A percentile compares a stretch with the other conserved stretches of the same genome.
These are phyloP conservation scores for Fratercula arctica DNA, from an alignment of 2,797 vertebrate species.

Conservation along the genomic window DNA sequence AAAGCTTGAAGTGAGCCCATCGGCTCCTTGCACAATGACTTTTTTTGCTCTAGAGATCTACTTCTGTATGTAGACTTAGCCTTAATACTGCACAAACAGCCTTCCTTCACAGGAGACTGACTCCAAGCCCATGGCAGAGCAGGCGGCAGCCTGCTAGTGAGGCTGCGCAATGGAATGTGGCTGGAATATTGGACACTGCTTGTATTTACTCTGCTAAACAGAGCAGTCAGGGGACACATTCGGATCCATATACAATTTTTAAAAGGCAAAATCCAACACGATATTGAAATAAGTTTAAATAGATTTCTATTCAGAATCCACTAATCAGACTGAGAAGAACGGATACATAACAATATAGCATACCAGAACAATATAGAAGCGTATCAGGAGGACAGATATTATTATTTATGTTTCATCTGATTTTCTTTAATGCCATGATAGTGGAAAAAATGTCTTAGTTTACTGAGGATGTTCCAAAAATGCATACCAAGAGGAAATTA, in stretches of 20 bases:
- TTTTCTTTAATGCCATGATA: not conserved
- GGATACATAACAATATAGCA: not conserved
- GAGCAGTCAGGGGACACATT: not conserved
- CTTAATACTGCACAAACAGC: too few species aligned
- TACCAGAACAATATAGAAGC: not conserved
- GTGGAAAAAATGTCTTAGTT: not conserved
- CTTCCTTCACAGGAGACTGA: not conserved
- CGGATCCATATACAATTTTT: not conserved
- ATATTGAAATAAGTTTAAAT: not conserved
- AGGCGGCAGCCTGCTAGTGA: not conserved
- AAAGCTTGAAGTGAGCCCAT: not conserved
- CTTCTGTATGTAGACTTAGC: not conserved
- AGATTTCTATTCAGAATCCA: not conserved
- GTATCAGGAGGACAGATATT: not conserved
- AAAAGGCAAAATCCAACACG: not conserved
- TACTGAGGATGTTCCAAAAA: not conserved
- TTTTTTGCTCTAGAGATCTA: not conserved
- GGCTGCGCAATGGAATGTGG: rapidly evolving
- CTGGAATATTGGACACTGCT: not conserved
- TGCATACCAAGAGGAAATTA: not conserved
- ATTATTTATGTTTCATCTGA: not conserved
- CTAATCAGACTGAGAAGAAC: not conserved
- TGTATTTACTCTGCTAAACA: not conserved
- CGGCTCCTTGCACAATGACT: not conserved
- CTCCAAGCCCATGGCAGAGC: not conserved